Evolutionary conservation across 2,888 invertebrate genomes (phyloP), one percentile per base, ranked within the genome.

Genomic region (Deilephila elpenor): DNA sequence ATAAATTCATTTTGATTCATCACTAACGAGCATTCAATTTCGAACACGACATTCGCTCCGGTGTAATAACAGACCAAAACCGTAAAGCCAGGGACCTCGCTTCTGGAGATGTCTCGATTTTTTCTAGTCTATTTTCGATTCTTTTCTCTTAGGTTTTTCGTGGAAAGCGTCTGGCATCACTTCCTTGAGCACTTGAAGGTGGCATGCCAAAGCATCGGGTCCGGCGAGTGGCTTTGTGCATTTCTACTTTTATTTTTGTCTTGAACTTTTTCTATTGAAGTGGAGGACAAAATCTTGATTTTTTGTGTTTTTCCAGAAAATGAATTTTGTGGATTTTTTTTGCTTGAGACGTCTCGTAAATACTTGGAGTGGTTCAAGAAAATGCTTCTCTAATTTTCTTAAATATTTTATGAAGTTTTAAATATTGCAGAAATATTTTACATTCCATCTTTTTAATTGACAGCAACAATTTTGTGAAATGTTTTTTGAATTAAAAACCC

Each of bases 31-130:
- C 20, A 20, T 25, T 34, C 29, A 59, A 20, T 19, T 37, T 8
- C 19, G 56, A 5, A 64, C 25, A 20, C n/a, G 20, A 62, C 44
- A 32, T 76, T 78, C 81, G 74, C 44, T 77, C 74, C 88, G 80
- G 90, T 93, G 91, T 92, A 78, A 90, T 62, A 79, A 59, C 29
- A 76, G 73, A 78, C 82, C 85, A 83, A 84, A 89, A 88, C 89
- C 86, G 88, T 86, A 89, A 89, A 89, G 90, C 94, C 93, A 91
- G 92, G 93, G 93, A 93, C 94, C 86, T 84, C 86, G 86, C 85
- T 86, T 83, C 88, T 91, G 89, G 90, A 93, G 94, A 93, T 92
- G 94, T 94, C 94, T 93, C 92, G 93, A 93, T 93, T 92, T 90
- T 93, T 94, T 92, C 88, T 89, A 84, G 84, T 92, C 87, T 93